Evolutionary conservation across 1,140 invertebrate genomes (phyloP).

Genomic region (Neomicropteryx cornuta): DNA sequence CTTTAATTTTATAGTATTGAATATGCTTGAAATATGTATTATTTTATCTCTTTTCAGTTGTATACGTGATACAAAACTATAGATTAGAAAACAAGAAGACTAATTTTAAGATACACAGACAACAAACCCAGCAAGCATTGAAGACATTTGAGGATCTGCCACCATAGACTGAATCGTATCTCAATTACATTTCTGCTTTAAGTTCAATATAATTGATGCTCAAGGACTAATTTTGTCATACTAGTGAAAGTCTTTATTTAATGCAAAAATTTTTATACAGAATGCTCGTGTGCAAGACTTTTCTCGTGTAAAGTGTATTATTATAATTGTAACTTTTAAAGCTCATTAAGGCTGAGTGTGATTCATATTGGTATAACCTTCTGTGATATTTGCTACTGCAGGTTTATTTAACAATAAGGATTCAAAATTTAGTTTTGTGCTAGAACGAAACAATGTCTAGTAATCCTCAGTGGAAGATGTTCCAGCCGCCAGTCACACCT

Average conservation of each 20-base stretch:
- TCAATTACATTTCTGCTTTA: no score
- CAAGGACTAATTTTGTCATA: no score
- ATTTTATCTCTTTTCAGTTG: constrained; percentile 19
- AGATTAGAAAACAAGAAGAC: constrained; percentile 37
- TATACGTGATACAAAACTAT: constrained; percentile 55
- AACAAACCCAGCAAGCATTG: constrained; percentile 77
- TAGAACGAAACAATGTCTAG: constrained; percentile 52
- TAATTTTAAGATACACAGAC: constrained; percentile 42
- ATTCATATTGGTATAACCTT: constrained; percentile 26
- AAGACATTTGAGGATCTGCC: constrained; percentile 84
- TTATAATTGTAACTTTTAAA: no score
- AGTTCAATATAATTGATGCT: no score
- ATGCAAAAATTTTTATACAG: no score
- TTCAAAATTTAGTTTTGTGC: no score
- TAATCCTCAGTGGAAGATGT: constrained; percentile 86
- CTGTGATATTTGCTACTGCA: constrained; percentile 37
- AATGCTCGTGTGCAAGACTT: no score
- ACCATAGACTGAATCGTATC: no score
- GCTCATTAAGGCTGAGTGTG: no score
- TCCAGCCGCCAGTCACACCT: constrained; percentile 67
- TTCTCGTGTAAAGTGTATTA: no score
- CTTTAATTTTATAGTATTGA: constrained; percentile 9
- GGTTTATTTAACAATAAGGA: no score
- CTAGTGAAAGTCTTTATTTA: no score
- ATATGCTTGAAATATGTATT: constrained; percentile 10